Conservation (phyloP, 2,113 vertebrate species). For the Tichodroma muraria region DNA sequence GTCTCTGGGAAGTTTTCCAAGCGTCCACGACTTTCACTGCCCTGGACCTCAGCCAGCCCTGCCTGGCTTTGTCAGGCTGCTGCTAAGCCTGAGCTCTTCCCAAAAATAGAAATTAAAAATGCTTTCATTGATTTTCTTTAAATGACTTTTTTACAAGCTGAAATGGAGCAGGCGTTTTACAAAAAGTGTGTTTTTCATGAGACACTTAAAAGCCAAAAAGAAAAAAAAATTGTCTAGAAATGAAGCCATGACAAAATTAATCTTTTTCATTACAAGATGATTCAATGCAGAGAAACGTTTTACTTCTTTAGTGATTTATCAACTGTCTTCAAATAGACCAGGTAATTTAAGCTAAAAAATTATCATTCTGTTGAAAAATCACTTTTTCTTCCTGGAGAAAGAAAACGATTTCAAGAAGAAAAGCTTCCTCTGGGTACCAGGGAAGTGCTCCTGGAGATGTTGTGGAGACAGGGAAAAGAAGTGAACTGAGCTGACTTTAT, state of each 20-base stretch:
- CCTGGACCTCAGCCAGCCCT: conserved; percentile 25
- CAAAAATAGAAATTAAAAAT: conserved; percentile 41
- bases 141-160: neutral
- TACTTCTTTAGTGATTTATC: neutral
- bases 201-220: neutral
- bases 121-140: neutral
- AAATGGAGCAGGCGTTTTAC: neutral
- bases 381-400: neutral
- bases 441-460: neutral
- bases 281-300: neutral
- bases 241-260: neutral
- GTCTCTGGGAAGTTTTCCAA: neutral
- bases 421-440: neutral
- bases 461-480: neutral
- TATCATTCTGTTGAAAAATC: neutral
- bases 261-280: neutral
- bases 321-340: neutral
- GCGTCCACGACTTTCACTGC: conserved; percentile 1
- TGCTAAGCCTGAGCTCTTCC: neutral
- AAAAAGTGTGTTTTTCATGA: neutral
- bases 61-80: neutral
- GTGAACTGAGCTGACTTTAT: neutral
- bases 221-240: neutral
- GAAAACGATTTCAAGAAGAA: neutral
- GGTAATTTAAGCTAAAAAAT: neutral